Base-by-base conservation (phyloP, 2,113 vertebrate species). In the Himantopus leucocephalus region DNA sequence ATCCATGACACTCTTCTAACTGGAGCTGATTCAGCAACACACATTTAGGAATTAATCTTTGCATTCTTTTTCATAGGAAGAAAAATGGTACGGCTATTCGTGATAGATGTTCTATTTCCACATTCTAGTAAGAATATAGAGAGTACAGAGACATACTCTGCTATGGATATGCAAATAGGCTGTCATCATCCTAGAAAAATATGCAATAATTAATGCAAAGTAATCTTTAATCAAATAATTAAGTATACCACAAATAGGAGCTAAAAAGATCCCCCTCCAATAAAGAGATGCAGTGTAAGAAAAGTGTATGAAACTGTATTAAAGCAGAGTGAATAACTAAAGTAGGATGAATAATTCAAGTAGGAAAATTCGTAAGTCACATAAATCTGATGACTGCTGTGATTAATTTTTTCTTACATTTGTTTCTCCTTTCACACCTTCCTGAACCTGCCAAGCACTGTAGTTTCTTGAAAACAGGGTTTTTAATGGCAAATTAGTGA, bases 191-290 rank as follows among this genome's bases (percentile, higher is more conserved):
- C 26, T 63, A 55, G 83, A 84, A 89, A 95, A 92, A 94, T 45
- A 74, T 0, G 6, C 88, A 91, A 41, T 63, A 95, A 97, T 86
- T 94, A 95, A 80, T 91, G 85, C 76, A 88, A 94, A 86, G 55
- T 80, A 95, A 86, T 95, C 47, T 92, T 80, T 84, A 96, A 94
- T 84, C 67, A 91, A 92, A 70, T 88, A 92, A 88, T 93, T 73
- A 94, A 79, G 50, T 37, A 70, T 84, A 88, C 35, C 35, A 79
- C 41, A 91, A 91, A 91, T 53, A 39, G 6, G 32, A 92, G 17
- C 63, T 84, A 84, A 66, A 88, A 89, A 66, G 71, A 71, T 80
- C 67, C 27, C n/a, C 63, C n/a, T 85, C 66, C 20, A 50, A 9
- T 74, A 72, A 67, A 58, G 32, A 73, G 10, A 70, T 43, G 39